These are phyloP conservation scores for Spea bombifrons DNA, from an alignment of 2,113 vertebrate species.

Conservation along the genomic window DNA sequence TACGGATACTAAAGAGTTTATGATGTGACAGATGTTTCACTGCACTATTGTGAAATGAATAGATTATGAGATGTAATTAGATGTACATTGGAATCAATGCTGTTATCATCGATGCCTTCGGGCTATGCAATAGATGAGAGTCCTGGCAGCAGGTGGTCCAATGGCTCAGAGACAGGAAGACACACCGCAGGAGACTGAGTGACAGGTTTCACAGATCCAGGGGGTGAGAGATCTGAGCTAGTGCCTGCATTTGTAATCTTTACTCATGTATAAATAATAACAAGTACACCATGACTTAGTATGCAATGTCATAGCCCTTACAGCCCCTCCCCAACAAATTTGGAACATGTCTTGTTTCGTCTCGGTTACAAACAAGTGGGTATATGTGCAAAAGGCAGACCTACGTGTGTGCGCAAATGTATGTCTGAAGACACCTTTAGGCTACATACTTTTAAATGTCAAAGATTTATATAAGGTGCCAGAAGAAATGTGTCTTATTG, in stretches of 20 bases:
- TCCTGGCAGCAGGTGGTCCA: slow-evolving; percentile 84
- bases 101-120: slow-evolving; percentile 87
- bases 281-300: slow-evolving; percentile 79
- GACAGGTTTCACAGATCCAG: slow-evolving; percentile 84
- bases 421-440: neutral
- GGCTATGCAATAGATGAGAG: slow-evolving; percentile 86
- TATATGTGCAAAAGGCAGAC: slow-evolving; percentile 33
- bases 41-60: slow-evolving; percentile 98
- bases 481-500: no score
- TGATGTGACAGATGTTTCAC: slow-evolving; percentile 97
- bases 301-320: slow-evolving; percentile 75
- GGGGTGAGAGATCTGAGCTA: slow-evolving; percentile 82
- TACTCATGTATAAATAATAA: slow-evolving; percentile 87
- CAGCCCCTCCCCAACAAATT: slow-evolving; percentile 54
- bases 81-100: slow-evolving; percentile 99
- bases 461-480: neutral
- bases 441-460: slow-evolving; percentile 15
- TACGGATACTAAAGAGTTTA: slow-evolving; percentile 85
- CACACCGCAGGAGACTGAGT: slow-evolving; percentile 81
- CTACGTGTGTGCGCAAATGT: slow-evolving; percentile 33
- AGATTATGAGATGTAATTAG: slow-evolving; percentile 99
- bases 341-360: slow-evolving; percentile 39
- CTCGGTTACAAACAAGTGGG: slow-evolving; percentile 34
- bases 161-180: slow-evolving; percentile 84
- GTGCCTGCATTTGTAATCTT: slow-evolving; percentile 83